Percentiles rank a stretch among this genome's conserved stretches.
These are phyloP conservation scores for Mongoloraphidia duomilia DNA, from an alignment of 2,888 invertebrate genomes.

Conservation along the genomic window DNA sequence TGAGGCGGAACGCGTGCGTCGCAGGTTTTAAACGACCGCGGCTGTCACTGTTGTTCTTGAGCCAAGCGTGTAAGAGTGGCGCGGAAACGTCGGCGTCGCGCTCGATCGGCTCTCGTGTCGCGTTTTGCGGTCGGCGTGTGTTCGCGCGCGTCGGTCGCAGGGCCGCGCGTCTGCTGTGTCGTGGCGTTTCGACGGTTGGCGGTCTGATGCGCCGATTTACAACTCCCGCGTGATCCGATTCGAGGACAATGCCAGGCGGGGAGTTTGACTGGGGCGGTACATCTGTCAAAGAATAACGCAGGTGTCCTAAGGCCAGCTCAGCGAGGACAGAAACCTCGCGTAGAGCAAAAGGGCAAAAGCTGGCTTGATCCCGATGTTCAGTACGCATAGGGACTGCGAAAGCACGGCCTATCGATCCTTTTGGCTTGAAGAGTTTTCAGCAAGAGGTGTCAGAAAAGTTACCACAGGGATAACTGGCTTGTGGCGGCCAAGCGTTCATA, in stretches of 20 bases:
- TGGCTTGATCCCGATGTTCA: constrained; percentile 51
- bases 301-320: constrained; percentile 42
- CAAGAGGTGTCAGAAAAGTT: constrained; percentile 53
- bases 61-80: too few species aligned
- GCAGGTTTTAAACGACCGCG: constrained; percentile 18
- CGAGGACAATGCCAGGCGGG: constrained; percentile 35
- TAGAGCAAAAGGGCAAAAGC: constrained; percentile 57
- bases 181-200: constrained; percentile 4
- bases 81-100: too few species aligned
- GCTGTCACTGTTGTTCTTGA: too few species aligned
- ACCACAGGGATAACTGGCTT: constrained; percentile 50
- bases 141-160: constrained; percentile 21
- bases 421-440: constrained; percentile 23
- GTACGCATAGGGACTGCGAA: constrained; percentile 25
- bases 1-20: constrained; percentile 27
- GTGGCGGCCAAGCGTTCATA: too few species aligned
- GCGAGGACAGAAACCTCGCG: constrained; percentile 55
- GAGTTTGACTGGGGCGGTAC: constrained; percentile 37
- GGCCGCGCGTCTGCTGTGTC: too few species aligned
- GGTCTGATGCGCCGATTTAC: constrained; percentile 15
- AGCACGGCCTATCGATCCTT: constrained; percentile 20
- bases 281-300: constrained; percentile 41
- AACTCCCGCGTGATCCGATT: constrained; percentile 29
- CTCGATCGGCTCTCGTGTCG: constrained; percentile 25
- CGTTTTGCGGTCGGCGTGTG: constrained; percentile 20